Conservation (phyloP, 2,113 vertebrate species). For the Calonectris borealis region DNA sequence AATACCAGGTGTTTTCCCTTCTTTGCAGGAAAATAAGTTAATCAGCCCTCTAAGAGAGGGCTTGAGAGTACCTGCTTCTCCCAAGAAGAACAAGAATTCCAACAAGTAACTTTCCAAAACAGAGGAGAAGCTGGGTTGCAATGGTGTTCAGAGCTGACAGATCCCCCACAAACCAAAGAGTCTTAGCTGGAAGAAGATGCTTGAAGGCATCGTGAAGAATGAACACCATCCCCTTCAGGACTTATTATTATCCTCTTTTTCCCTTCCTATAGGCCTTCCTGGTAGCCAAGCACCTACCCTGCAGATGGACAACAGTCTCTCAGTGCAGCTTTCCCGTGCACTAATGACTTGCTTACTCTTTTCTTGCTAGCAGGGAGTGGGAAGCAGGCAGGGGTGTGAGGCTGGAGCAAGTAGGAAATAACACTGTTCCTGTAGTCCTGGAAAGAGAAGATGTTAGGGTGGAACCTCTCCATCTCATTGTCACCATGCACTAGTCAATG, state of each 20-base stretch:
- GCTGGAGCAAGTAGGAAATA: background rate
- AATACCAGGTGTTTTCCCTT: background rate
- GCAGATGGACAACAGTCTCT: background rate
- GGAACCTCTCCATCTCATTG: background rate
- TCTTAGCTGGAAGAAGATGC: background rate
- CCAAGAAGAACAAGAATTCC: background rate
- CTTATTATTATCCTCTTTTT: background rate
- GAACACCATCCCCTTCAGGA: background rate
- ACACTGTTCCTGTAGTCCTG: background rate
- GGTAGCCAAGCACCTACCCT: background rate
- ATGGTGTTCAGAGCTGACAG: background rate
- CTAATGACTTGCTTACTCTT: background rate
- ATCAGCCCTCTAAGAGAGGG: background rate
- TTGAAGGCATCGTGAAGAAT: background rate
- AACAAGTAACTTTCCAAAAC: background rate
- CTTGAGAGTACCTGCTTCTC: background rate
- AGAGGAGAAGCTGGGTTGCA: background rate
- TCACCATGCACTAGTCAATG: background rate
- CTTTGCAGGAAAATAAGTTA: background rate
- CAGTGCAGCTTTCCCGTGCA: background rate
- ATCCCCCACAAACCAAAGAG: background rate
- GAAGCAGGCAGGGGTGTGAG: background rate
- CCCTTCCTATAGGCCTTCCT: background rate
- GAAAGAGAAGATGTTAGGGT: background rate
- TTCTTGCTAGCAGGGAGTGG: background rate